Base-by-base conservation (phyloP, 2,888 invertebrate genomes). In the Parnassius apollo region DNA sequence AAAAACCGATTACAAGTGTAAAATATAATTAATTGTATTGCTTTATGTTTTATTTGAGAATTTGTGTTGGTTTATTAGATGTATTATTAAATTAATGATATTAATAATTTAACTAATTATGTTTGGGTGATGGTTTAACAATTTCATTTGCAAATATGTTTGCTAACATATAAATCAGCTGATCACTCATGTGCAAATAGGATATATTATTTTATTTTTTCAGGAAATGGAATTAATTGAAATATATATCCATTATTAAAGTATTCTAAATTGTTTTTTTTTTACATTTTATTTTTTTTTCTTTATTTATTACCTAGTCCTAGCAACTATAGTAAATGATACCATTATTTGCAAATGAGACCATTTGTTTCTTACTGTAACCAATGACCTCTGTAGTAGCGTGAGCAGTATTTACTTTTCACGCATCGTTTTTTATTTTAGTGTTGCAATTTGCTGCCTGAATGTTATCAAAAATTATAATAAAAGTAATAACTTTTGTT, bases 401-500 rank as follows among this genome's bases (percentile, higher is more conserved):
- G 75, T 71, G 71, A 77, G 81, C 91, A 89, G 89, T 89, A 89
- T 89, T 90, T 89, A 91, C 89, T 89, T 90, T 88, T 88, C 75
- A 75, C 71, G 75, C 68, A 66, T 76, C 69, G 60, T 74, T 78
- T 35, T 75, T 79, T 77, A 65, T 81, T 83, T 78, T 75, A 67
- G 71, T 73, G 74, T 80, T 69, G 69, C 44, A 53, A 56, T 70
- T 70, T 78, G 75, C 75, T 76, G 78, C 77, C 76, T 81, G 76
- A 80, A 73, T 75, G 72, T 64, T 62, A 9, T 57, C 12, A 8
- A 42, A 42, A 51, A 42, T 45, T 66, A 49, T 13, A 8, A 49
- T 13, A 49, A 49, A 13, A 49, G 13, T 13, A 2, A 3, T n/a
- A 3, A 49, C 9, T 13, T 49, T 12, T n/a, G 2, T 12, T 18